phyloP scores from a whole-genome alignment of 2,113 vertebrate species.

The Chlorocebus sabaeus region DNA sequence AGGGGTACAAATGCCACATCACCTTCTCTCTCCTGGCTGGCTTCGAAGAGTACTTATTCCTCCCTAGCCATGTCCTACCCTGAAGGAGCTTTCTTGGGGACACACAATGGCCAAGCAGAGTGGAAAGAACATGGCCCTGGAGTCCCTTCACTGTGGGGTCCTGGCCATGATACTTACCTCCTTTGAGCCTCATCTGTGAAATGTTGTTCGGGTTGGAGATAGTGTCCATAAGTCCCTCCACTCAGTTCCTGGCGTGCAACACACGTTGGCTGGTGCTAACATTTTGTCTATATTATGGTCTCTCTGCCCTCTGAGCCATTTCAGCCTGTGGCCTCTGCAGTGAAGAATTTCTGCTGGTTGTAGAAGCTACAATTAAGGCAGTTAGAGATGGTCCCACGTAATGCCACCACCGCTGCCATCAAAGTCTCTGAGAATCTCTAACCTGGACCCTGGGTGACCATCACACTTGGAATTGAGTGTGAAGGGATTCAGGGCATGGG shows the following conservation, averaged over 20 bases:
- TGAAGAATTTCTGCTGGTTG: not conserved
- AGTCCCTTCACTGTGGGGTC: not conserved
- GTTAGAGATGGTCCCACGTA: not conserved
- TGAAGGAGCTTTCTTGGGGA: not conserved
- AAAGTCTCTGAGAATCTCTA: not conserved
- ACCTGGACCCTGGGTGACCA: conserved; percentile 39
- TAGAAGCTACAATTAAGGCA: not conserved
- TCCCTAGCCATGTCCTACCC: not conserved
- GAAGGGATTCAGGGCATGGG: not conserved
- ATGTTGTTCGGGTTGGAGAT: not conserved
- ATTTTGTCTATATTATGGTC: not conserved
- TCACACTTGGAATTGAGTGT: conserved; percentile 4
- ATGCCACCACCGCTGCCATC: not conserved
- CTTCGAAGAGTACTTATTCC: not conserved
- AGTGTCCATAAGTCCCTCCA: rapidly evolving
- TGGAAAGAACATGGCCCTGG: not conserved
- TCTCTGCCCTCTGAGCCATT: not conserved
- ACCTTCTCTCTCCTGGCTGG: too few relatives aligned
- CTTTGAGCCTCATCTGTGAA: not conserved
- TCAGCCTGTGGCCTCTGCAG: not conserved
- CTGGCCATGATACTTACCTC: not conserved
- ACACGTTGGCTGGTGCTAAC: not conserved
- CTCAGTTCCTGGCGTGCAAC: not conserved
- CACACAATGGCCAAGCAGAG: not conserved
- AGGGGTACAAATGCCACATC: rapidly evolving